These are phyloP conservation scores for Pelobates fuscus DNA, from an alignment of 2,113 vertebrate species.

Conservation along the genomic window DNA sequence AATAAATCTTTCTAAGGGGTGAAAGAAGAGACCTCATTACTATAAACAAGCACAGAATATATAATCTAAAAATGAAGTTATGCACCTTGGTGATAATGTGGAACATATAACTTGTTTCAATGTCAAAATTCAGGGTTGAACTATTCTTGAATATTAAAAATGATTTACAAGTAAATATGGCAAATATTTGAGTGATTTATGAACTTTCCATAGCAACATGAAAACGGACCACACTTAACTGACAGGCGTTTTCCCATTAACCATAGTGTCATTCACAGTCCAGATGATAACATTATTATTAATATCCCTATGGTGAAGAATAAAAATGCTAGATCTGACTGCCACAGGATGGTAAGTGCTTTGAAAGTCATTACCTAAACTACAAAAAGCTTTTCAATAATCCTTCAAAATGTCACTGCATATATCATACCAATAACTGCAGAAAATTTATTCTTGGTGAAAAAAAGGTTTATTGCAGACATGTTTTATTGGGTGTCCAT, in stretches of 20 bases:
- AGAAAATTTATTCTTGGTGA: slow-evolving; percentile 64
- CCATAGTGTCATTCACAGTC: slow-evolving; percentile 50
- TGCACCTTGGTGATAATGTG: background rate
- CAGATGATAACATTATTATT: slow-evolving; percentile 58
- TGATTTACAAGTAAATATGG: slow-evolving; percentile 49
- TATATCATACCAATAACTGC: slow-evolving; percentile 62
- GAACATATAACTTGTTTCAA: slow-evolving; percentile 38
- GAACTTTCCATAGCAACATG: slow-evolving; percentile 50
- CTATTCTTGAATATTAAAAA: slow-evolving; percentile 42
- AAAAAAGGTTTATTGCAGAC: slow-evolving; percentile 62
- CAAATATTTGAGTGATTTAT: slow-evolving; percentile 46
- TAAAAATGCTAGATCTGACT: slow-evolving; percentile 64
- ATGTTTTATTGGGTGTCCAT: slow-evolving; percentile 58
- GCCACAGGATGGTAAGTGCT: slow-evolving; percentile 63
- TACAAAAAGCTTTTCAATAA: slow-evolving; percentile 70
- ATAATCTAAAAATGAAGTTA: background rate
- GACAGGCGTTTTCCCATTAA: slow-evolving; percentile 50
- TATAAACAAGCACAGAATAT: background rate
- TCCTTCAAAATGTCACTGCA: slow-evolving; percentile 66
- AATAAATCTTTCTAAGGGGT: background rate
- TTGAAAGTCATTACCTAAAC: slow-evolving; percentile 70
- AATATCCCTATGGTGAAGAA: slow-evolving; percentile 59
- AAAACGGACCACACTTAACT: slow-evolving; percentile 44
- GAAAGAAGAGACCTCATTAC: background rate
- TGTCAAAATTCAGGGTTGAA: slow-evolving; percentile 48